These are phyloP conservation scores for Orius insidiosus DNA, from an alignment of 1,140 invertebrate species.

Conservation along the genomic window DNA sequence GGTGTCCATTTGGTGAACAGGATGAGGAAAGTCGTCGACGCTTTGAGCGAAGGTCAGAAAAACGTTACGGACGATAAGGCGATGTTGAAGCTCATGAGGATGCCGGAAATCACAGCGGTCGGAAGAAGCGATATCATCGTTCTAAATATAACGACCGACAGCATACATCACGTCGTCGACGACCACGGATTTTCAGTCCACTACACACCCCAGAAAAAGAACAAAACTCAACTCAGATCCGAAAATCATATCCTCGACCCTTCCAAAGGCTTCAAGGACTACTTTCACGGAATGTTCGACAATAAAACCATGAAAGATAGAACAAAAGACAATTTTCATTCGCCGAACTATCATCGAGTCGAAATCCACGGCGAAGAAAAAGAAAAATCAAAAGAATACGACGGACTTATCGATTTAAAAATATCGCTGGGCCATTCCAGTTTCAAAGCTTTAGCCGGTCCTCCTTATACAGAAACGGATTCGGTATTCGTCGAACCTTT, in stretches of 20 bases:
- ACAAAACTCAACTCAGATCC: neutral
- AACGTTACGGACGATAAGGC: constrained; percentile 31
- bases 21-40: constrained; percentile 4
- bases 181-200: constrained; percentile 33
- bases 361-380: neutral
- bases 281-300: neutral
- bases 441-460: constrained; percentile 18
- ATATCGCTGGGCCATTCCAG: constrained; percentile 11
- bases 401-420: constrained; percentile 20
- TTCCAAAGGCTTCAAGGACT: too few relatives aligned
- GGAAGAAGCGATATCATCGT: constrained; percentile 40
- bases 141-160: constrained; percentile 15
- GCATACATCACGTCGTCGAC: constrained; percentile 18
- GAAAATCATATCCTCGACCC: neutral
- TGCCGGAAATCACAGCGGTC: constrained; percentile 40
- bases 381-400: neutral
- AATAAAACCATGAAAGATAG: neutral
- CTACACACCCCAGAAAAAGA: constrained; percentile 16
- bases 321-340: neutral
- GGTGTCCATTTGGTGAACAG: constrained; percentile 18
- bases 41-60: constrained; percentile 30
- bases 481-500: constrained; percentile 32
- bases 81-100: constrained; percentile 39
- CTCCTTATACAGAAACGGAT: constrained; percentile 20
- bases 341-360: neutral